phyloP scores from a whole-genome alignment of 2,113 vertebrate species.

The Gorsachius goisagi region DNA sequence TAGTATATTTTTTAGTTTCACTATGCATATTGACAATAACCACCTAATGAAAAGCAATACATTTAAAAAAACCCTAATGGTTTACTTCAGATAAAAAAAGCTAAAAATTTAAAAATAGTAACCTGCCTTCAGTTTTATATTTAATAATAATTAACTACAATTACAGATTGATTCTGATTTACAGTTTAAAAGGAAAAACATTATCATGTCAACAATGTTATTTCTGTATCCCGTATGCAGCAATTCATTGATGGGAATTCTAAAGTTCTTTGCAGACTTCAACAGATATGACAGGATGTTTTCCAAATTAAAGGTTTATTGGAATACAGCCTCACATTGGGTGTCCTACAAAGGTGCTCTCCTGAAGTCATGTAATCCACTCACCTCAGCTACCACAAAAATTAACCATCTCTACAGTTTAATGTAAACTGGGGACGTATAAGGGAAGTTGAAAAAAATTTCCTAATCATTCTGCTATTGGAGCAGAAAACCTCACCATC shows the following conservation, averaged over 20 bases:
- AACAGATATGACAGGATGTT: background rate
- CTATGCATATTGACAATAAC: background rate
- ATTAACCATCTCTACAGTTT: background rate
- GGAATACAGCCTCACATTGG: background rate
- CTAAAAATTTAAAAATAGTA: background rate
- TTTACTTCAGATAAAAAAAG: background rate
- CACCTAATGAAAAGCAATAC: background rate
- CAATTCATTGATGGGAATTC: background rate
- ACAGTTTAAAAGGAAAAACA: background rate
- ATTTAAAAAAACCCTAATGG: background rate
- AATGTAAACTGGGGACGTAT: background rate
- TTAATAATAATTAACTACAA: background rate
- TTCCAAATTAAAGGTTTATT: background rate
- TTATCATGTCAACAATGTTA: background rate
- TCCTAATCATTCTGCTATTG: background rate
- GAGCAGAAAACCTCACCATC: background rate
- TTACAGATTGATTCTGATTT: background rate
- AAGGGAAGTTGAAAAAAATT: background rate
- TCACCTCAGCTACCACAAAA: background rate
- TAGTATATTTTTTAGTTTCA: background rate
- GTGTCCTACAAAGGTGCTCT: background rate
- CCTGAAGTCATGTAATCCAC: background rate
- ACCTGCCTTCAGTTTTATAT: background rate
- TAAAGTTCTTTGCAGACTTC: background rate
- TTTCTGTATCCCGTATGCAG: background rate